These are phyloP conservation scores for Premnoplex brunnescens DNA, from an alignment of 2,797 vertebrate species.

Conservation along the genomic window DNA sequence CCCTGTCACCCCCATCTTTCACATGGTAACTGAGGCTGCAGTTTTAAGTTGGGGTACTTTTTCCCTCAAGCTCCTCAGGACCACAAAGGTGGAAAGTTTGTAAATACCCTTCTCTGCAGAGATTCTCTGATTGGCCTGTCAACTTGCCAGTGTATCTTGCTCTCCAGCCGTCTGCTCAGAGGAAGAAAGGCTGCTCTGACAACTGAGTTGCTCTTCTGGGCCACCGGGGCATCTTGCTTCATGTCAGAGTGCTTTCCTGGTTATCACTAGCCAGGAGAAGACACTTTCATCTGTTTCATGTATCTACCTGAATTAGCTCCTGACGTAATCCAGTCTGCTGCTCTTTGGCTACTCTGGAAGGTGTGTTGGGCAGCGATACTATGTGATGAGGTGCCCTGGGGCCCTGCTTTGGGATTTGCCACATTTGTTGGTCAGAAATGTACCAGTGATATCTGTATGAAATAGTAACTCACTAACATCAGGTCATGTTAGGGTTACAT, in stretches of 20 bases:
- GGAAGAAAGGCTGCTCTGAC: background rate
- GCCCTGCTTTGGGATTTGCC: background rate
- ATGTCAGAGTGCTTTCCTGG: background rate
- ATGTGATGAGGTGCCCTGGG: background rate
- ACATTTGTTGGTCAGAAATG: background rate
- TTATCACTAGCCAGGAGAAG: background rate
- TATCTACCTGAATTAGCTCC: background rate
- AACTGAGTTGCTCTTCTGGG: background rate
- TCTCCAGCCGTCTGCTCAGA: background rate
- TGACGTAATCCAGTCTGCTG: rapidly evolving
- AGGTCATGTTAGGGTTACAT: background rate
- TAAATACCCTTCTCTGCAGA: background rate
- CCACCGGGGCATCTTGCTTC: background rate
- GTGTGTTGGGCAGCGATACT: background rate
- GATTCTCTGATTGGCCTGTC: background rate
- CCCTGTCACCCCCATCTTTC: background rate
- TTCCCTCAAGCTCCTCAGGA: background rate
- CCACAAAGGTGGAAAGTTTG: background rate
- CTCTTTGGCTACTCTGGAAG: background rate
- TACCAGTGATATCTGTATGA: background rate
- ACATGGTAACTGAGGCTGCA: background rate
- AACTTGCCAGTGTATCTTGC: background rate
- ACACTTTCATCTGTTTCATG: background rate
- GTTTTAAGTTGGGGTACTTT: background rate
- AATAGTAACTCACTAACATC: background rate